Evolutionary conservation across 2,113 vertebrate genomes (phyloP).

Genomic region (Ochotona princeps): DNA sequence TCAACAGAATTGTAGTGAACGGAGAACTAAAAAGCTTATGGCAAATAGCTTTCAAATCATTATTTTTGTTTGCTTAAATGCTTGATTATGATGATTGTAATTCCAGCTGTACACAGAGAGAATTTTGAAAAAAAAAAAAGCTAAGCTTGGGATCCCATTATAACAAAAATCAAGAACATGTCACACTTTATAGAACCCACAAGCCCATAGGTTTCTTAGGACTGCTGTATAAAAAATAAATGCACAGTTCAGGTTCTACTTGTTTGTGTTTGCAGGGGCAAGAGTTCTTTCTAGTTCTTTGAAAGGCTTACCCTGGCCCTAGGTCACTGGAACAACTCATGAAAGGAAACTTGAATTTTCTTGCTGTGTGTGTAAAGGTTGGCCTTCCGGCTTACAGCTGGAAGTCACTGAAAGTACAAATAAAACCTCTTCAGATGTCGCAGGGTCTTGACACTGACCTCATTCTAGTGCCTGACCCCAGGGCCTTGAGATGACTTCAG

Average conservation of each 20-base stretch:
- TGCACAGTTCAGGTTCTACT: not conserved
- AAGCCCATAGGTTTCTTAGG: conserved; percentile 13
- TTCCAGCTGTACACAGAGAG: conserved; percentile 54
- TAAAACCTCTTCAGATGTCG: not conserved
- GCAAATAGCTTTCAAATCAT: conserved; percentile 77
- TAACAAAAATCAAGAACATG: conserved; percentile 36
- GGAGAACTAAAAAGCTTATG: conserved; percentile 54
- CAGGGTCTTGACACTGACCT: not conserved
- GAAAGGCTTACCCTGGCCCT: not conserved
- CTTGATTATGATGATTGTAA: conserved; percentile 70
- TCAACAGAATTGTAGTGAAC: conserved; percentile 47
- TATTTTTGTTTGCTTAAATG: conserved; percentile 78
- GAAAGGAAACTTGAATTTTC: conserved; percentile 23
- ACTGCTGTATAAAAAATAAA: conserved; percentile 28
- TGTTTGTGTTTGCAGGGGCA: conserved; percentile 21
- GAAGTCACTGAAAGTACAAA: not conserved
- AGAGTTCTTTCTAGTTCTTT: conserved; percentile 8
- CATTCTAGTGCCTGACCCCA: not conserved
- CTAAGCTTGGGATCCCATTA: conserved; percentile 38
- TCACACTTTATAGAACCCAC: conserved; percentile 40
- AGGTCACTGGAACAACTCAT: not conserved
- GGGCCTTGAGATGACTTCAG: not conserved
- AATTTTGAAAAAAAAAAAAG: conserved; percentile 5
- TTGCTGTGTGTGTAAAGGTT: conserved; percentile 6
- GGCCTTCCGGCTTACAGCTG: not conserved